Base-by-base conservation (phyloP, 92 coral and sea anemone species). In the Micromussa lordhowensis region DNA sequence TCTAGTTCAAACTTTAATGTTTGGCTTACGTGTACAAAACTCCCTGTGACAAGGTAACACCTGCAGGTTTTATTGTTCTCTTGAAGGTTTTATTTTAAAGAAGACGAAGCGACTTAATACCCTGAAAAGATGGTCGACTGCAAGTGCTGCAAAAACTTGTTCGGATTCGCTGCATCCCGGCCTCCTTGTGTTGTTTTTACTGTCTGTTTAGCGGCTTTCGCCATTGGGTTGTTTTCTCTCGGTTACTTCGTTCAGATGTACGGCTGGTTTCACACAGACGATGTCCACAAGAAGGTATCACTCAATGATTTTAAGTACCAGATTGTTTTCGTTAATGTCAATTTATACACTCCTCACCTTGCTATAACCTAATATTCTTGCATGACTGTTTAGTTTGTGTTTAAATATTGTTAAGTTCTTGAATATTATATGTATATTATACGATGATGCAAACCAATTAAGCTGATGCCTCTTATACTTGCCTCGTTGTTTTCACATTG, bases 181-280 rank as follows among this genome's bases (percentile, higher is more conserved):
- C 99, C 99, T 22, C 98, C 98, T 0, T 98, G 96, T 82, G 98
- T 98, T 28, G 88, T 92, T 2, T 98, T 98, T 59, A 98, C 98
- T 3, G 88, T 94, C 15, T 98, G 98, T 36, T 79, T 98, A 36
- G 96, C 96, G 18, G 93, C 93, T 32, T 96, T 98, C 82, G 99
- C 98, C 59, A 94, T 95, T 69, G 98, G 98, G 0, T 85, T 98
- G 80, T 94, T 96, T 85, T 94, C 96, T 2, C 89, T 98, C 31
- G 99, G 99, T 13, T 96, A 85, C 77, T 96, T 91, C 75, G 94
- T 96, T 26, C 94, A 93, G 64, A 64, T 81, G 58, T 80, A 87
- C 40, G 98, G 88, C 38, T 78, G 91, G 71, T 80, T 90, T 55
- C 63, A 82, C 75, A 92, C 68, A 21, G 93, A 91, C 10, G 82